These are phyloP conservation scores for Dolichoris vasculosae DNA, from an alignment of 1,140 invertebrate species.

Conservation along the genomic window DNA sequence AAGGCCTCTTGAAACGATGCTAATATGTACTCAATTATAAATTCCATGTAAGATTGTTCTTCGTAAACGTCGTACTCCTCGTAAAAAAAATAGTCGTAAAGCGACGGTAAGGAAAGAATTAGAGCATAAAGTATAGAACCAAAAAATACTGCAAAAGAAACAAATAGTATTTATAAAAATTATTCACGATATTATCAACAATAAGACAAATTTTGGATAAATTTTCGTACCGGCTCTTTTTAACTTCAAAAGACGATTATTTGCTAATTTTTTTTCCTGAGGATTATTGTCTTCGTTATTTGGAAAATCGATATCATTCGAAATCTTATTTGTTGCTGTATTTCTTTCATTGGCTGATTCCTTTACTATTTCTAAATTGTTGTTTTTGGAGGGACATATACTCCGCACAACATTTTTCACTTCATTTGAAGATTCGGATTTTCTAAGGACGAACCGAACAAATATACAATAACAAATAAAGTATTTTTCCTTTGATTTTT, in stretches of 20 bases:
- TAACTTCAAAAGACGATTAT: constrained; percentile 7
- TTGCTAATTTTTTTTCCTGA: constrained; percentile 15
- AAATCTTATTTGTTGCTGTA: neutral
- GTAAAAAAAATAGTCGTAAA: constrained; percentile 64
- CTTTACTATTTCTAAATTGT: neutral
- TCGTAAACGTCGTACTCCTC: constrained; percentile 56
- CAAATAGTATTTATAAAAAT: neutral
- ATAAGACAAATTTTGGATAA: neutral
- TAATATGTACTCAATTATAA: constrained; percentile 60
- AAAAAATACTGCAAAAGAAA: constrained; percentile 60
- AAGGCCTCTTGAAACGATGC: constrained; percentile 66
- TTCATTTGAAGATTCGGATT: neutral
- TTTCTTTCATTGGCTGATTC: no score
- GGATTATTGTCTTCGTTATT: neutral
- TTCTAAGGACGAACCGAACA: neutral
- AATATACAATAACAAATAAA: neutral
- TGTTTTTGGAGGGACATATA: neutral
- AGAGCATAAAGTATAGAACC: constrained; percentile 61
- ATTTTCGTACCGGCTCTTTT: constrained; percentile 41
- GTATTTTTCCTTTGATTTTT: neutral
- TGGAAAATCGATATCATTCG: neutral
- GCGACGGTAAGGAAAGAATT: constrained; percentile 62
- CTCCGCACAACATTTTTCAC: neutral
- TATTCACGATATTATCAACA: neutral
- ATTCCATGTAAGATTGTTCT: constrained; percentile 60